Conservation (phyloP, 2,113 vertebrate genomes). For the Eidolon helvum region DNA sequence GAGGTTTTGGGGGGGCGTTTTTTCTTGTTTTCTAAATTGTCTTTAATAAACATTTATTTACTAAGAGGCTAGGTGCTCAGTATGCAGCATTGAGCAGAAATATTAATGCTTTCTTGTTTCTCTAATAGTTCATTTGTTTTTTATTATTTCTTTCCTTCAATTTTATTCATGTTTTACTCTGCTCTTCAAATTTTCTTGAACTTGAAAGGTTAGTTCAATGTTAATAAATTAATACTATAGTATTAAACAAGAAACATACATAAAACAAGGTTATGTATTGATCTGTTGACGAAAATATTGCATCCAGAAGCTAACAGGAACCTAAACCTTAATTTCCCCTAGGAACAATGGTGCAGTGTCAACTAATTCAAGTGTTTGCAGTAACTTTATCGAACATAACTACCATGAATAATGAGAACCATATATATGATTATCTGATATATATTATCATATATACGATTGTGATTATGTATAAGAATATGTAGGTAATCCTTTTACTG, state of each 20-base stretch:
- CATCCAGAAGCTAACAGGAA: background rate
- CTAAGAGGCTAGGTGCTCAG: background rate
- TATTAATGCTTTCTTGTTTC: background rate
- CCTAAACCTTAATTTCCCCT: background rate
- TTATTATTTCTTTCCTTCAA: background rate
- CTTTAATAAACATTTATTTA: background rate
- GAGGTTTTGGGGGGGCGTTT: no score
- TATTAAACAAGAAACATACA: no score
- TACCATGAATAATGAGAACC: background rate
- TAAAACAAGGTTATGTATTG: background rate
- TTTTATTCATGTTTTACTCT: background rate
- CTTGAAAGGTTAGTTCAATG: background rate
- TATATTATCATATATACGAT: background rate
- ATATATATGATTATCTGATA: background rate
- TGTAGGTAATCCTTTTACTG: background rate
- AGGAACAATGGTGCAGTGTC: background rate
- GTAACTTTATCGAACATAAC: no score
- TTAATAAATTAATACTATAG: no score
- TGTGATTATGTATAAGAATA: background rate
- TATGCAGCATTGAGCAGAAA: background rate
- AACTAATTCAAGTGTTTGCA: background rate
- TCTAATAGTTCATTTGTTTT: background rate
- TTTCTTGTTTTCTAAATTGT: background rate
- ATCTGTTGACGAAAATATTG: background rate
- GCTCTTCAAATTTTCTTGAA: background rate